These are phyloP conservation scores for Lutjanus argentimaculatus DNA, from an alignment of 2,797 vertebrate genomes.

Conservation along the genomic window DNA sequence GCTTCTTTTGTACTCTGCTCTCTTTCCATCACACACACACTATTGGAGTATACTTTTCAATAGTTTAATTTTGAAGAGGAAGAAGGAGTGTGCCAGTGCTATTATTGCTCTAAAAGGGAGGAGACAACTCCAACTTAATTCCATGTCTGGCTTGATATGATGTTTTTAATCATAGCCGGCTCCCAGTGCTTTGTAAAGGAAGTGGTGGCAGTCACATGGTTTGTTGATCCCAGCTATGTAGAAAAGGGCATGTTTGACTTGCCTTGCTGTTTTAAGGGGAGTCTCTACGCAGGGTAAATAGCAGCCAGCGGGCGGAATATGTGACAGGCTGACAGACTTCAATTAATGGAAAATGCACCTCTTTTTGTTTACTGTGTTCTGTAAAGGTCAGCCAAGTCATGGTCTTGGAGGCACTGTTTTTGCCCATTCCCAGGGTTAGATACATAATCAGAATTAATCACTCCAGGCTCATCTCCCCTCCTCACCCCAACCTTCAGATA, in stretches of 20 bases:
- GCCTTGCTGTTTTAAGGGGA: constrained; percentile 87
- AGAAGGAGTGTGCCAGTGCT: constrained; percentile 17
- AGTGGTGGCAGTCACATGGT: constrained; percentile 79
- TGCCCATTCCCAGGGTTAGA: constrained; percentile 97
- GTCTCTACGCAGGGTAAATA: constrained; percentile 93
- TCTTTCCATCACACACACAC: constrained; percentile 29
- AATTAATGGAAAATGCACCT: constrained; percentile 93
- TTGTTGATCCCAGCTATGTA: constrained; percentile 77
- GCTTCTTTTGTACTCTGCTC: constrained; percentile 41
- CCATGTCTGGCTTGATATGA: constrained; percentile 69
- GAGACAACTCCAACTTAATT: constrained; percentile 67
- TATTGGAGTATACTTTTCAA: constrained; percentile 12
- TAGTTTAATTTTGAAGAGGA: constrained; percentile 47
- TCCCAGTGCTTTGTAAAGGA: constrained; percentile 78
- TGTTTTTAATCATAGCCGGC: constrained; percentile 81
- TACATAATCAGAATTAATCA: constrained; percentile 97
- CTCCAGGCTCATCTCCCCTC: constrained; percentile 81
- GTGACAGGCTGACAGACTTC: constrained; percentile 87
- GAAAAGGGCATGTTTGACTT: constrained; percentile 89
- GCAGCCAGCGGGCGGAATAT: constrained; percentile 89
- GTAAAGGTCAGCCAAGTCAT: constrained; percentile 93
- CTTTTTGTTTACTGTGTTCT: constrained; percentile 95
- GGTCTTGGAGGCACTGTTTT: constrained; percentile 92
- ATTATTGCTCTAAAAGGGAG: constrained; percentile 63
- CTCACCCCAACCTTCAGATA: constrained; percentile 90